Percentiles rank a stretch among this genome's conserved stretches.
phyloP scores from a whole-genome alignment of 2,888 invertebrate genomes.

The Calameuta filiformis region DNA sequence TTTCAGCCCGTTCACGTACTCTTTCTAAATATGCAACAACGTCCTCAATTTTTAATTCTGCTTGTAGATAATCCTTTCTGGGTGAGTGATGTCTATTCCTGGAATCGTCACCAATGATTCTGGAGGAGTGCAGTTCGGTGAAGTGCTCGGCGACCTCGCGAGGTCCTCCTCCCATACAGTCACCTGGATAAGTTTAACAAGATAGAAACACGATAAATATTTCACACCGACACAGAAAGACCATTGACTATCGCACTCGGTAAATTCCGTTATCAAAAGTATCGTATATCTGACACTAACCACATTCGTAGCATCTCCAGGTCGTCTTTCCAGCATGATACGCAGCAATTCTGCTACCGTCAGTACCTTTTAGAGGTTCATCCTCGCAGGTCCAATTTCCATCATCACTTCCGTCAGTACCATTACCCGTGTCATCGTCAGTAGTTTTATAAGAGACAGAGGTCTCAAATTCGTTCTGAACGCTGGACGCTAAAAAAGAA shows the following conservation, averaged over 20 bases:
- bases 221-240: neutral
- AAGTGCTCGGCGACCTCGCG: slow-evolving; percentile 62
- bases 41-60: slow-evolving; percentile 56
- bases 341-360: slow-evolving; percentile 62
- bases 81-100: slow-evolving; percentile 47
- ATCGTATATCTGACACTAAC: slow-evolving; percentile 36
- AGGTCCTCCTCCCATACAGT: slow-evolving; percentile 57
- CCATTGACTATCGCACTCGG: neutral
- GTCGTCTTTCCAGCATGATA: slow-evolving; percentile 60
- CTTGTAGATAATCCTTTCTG: slow-evolving; percentile 53
- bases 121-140: slow-evolving; percentile 56
- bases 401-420: slow-evolving; percentile 58
- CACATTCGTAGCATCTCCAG: slow-evolving; percentile 63
- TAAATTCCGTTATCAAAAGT: neutral
- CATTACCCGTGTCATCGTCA: slow-evolving; percentile 59
- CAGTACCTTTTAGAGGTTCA: slow-evolving; percentile 60
- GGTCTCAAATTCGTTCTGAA: slow-evolving; percentile 64
- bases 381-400: slow-evolving; percentile 63
- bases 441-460: slow-evolving; percentile 56
- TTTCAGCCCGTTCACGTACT: slow-evolving; percentile 58
- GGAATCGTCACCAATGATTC: slow-evolving; percentile 49
- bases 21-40: slow-evolving; percentile 57
- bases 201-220: neutral
- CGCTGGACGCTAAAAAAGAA: slow-evolving; percentile 54
- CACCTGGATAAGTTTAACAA: slow-evolving; percentile 41